Percentiles rank a stretch among this genome's conserved stretches.
Conservation (phyloP, 2,888 invertebrate genomes). For the Ichneumon xanthorius region DNA sequence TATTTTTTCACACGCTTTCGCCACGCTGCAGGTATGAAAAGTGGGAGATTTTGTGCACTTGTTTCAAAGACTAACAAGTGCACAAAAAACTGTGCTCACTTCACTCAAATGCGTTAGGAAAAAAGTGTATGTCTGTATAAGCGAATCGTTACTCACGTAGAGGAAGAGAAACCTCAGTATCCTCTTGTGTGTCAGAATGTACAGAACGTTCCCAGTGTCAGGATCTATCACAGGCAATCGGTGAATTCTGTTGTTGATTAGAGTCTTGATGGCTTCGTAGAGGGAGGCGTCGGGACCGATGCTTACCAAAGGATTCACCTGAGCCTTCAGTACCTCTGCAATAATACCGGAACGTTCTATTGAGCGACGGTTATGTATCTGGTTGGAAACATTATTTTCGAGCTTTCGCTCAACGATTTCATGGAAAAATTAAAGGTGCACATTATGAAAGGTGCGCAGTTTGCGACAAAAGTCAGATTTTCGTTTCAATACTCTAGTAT, state of each 20-base stretch:
- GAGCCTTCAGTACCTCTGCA: conserved; percentile 93
- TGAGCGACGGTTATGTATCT: background rate
- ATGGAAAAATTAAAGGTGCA: too few relatives aligned
- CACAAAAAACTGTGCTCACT: too few relatives aligned
- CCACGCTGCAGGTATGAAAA: too few relatives aligned
- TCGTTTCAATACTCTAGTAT: background rate
- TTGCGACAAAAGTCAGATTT: background rate
- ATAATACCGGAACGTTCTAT: conserved; percentile 60
- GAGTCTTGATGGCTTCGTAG: conserved; percentile 96
- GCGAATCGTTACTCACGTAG: conserved; percentile 91
- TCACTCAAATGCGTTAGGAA: too few relatives aligned
- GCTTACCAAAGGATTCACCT: conserved; percentile 94
- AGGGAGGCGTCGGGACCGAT: conserved; percentile 97
- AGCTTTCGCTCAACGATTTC: background rate
- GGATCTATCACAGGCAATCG: conserved; percentile 98
- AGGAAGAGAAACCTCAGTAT: conserved; percentile 98
- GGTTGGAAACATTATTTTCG: background rate
- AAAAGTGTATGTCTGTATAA: background rate
- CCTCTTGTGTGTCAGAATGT: conserved; percentile 99
- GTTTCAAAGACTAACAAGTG: too few relatives aligned
- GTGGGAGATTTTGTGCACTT: too few relatives aligned
- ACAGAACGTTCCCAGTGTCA: conserved; percentile 97
- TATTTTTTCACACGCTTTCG: too few relatives aligned
- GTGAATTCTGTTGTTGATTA: conserved; percentile 98
- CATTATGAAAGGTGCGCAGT: too few relatives aligned